Evolutionary conservation across 2,888 invertebrate genomes (phyloP).

Genomic region (Macrosoma leucophasiata): DNA sequence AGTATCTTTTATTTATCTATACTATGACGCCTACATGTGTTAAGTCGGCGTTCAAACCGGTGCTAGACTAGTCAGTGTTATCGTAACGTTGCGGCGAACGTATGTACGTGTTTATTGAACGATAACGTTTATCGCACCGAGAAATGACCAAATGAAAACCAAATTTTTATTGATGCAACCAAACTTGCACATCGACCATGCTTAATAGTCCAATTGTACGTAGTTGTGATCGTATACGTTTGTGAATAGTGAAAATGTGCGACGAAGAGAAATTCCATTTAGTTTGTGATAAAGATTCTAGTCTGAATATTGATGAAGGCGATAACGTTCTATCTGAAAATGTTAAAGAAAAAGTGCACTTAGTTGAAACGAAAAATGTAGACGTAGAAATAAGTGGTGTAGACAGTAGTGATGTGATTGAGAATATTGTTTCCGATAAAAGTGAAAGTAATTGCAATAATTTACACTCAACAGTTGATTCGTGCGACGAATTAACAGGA

Average conservation of each 20-base stretch:
- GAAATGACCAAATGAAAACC: constrained; percentile 35
- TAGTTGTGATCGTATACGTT: too few species aligned
- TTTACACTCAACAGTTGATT: too few species aligned
- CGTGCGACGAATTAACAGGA: too few species aligned
- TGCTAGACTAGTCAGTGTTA: constrained; percentile 35
- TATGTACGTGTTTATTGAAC: constrained; percentile 27
- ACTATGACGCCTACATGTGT: constrained; percentile 36
- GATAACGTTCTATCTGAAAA: too few species aligned
- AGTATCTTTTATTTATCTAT: background rate
- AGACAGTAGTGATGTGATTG: constrained; percentile 4
- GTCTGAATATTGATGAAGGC: too few species aligned
- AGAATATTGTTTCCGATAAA: constrained; percentile 9
- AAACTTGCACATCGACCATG: too few species aligned
- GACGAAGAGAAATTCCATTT: constrained; percentile 40
- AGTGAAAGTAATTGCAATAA: constrained; percentile 13
- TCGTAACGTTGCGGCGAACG: constrained; percentile 29
- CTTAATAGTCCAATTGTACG: too few species aligned
- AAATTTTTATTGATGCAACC: constrained; percentile 16
- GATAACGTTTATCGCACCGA: constrained; percentile 37
- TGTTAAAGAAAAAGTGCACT: too few species aligned
- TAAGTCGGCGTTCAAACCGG: constrained; percentile 42
- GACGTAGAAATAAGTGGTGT: constrained; percentile 19
- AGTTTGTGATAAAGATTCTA: too few species aligned
- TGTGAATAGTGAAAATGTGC: constrained; percentile 39
- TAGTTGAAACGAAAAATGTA: constrained; percentile 1